Conservation (phyloP, 2,797 vertebrate species). For the Coendou prehensilis region DNA sequence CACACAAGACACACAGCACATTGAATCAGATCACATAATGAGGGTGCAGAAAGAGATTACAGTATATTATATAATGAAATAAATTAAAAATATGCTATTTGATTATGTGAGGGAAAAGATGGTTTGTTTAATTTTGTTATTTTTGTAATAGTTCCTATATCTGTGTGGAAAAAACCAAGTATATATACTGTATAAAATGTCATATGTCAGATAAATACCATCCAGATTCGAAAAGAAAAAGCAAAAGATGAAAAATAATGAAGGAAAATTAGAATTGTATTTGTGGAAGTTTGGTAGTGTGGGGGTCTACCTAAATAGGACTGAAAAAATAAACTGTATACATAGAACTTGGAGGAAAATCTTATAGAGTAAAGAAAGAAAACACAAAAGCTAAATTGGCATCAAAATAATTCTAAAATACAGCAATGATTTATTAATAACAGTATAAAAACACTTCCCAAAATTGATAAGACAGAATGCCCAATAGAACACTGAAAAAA, state of each 20-base stretch:
- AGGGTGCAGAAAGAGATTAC: not conserved
- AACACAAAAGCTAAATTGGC: not conserved
- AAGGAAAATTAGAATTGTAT: not conserved
- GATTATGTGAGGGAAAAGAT: not conserved
- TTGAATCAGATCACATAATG: not conserved
- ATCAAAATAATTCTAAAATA: not conserved
- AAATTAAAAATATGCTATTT: not conserved
- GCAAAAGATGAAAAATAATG: not conserved
- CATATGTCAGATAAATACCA: not conserved
- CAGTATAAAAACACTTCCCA: not conserved
- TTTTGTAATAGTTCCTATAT: slow-evolving; percentile 3
- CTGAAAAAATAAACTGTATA: not conserved
- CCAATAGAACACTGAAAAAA: not conserved
- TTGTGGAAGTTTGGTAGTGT: not conserved
- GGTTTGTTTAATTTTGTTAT: not conserved
- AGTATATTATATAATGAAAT: slow-evolving; percentile 1
- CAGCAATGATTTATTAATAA: not conserved
- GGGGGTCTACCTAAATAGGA: not conserved
- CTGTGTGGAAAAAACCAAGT: not conserved
- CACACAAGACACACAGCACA: not conserved
- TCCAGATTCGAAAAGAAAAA: not conserved
- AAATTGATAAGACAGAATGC: not conserved
- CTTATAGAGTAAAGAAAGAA: not conserved
- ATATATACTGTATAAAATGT: not conserved
- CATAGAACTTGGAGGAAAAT: not conserved